Evolutionary conservation across 2,888 invertebrate species (phyloP), one percentile per base, ranked within the genome.

Genomic region (Tricholauxania praeusta): DNA sequence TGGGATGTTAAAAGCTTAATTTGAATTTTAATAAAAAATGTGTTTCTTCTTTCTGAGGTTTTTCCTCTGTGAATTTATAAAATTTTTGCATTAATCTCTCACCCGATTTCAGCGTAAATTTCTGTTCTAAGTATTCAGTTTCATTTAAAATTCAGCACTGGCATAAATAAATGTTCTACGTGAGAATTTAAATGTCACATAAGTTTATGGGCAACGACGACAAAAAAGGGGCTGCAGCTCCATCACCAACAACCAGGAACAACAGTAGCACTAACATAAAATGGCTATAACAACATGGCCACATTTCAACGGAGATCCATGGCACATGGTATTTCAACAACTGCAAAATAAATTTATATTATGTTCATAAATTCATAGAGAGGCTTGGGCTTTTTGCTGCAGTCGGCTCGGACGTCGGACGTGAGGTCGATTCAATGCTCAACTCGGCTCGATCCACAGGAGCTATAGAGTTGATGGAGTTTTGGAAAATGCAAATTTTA

Each of bases 321-420:
- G 57, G 53, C 55, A 15, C 39, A 55, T 22, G 49, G 62, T 47
- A 62, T 57, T 32, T 60, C 52, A 6, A 32, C 52, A 47, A 70
- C 62, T 59, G 72, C 72, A 81, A 83, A 83, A 85, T 85, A 85
- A 85, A 84, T 85, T 85, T 83, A 83, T 83, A 84, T 85, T 84
- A 83, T 83, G 81, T 81, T 83, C 84, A 84, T 84, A 85, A 85
- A 85, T 84, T 85, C 81, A 82, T 80, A 82, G 82, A 83, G 81
- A 80, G 52, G 39, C 53, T 64, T 49, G 49, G 12, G 52, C 39
- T 10, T 39, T 10, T 39, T 32, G 17, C 55, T 32, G 19, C 48
- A 55, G 55, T 47, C n/a, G 15, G 53, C 53, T n/a, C 32, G 28
- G 22, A 66, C 65, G 65, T 53, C 14, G 63, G 63, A 63, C 63